phyloP scores from a whole-genome alignment of 2,113 vertebrate species.

The Oncorhynchus nerka region DNA sequence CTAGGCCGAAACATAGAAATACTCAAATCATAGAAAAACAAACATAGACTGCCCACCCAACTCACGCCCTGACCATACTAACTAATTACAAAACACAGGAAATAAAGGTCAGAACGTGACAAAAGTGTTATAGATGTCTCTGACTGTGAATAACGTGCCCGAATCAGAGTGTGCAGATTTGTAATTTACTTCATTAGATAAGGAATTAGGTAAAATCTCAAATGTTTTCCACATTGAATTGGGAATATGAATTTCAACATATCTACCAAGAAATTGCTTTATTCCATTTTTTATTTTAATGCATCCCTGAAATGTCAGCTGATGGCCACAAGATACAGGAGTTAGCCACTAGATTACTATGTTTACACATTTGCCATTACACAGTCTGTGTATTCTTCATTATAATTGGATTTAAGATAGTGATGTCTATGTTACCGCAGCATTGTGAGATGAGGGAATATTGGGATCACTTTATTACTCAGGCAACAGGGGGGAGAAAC shows the following conservation, averaged over 20 bases:
- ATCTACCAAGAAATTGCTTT: not conserved
- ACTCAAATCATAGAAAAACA: too few relatives aligned
- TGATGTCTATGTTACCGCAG: not conserved
- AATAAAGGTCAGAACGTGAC: too few relatives aligned
- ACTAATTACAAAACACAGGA: too few relatives aligned
- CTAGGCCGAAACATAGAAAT: too few relatives aligned
- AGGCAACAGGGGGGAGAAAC: not conserved
- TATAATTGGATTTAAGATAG: not conserved
- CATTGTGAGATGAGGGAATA: not conserved
- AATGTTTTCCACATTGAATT: not conserved
- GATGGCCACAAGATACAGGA: not conserved
- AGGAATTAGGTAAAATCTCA: not conserved
- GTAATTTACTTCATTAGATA: not conserved
- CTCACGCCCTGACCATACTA: too few relatives aligned
- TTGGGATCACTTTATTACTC: not conserved
- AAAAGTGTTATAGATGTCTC: constrained; percentile 7
- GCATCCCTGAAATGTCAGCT: not conserved
- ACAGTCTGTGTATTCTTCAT: not conserved
- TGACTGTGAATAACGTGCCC: not conserved
- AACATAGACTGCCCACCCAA: too few relatives aligned
- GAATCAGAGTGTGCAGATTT: not conserved
- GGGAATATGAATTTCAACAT: not conserved
- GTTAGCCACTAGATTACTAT: not conserved
- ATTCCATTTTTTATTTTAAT: not conserved
- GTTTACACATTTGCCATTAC: not conserved